Evolutionary conservation across 2,888 invertebrate genomes (phyloP), one percentile per base, ranked within the genome.

Genomic region (Uloborus plumipes): DNA sequence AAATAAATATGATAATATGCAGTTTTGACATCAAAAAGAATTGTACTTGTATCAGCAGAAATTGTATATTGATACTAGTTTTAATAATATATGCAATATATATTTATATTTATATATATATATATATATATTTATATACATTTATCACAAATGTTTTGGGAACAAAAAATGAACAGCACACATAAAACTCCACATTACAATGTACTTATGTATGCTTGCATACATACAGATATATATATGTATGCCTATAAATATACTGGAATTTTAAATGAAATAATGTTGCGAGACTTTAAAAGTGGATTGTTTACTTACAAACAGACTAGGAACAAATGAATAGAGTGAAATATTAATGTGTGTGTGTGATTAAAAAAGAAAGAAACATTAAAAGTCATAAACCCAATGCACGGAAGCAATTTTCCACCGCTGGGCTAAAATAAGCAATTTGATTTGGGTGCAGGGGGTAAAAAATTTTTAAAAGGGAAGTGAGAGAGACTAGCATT

Each of bases 131-230:
- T 50, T 55, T 80, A 73, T 80, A 69, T 80, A 73, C 73, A 80
- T 55, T 61, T 75, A 74, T 81, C 69, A 74, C 80, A 74, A 74
- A 81, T 70, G 51, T 74, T 39, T 26, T 70, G 55, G 7, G 64
- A 81, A 69, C 49, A 50, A 51, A 66, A 65, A 49, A 53, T 62
- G 65, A 74, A 81, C 66, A 69, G 51, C 49, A 81, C 80, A 73
- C 69, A 26, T 13, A 69, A 74, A 81, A 74, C 71, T 71, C 64
- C 80, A 81, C 80, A 74, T 64, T 53, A 64, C 64, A 81, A 62
- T 62, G 73, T 80, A 66, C 66, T 51, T 66, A 66, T 50, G 20
- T 51, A 39, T 39, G 39, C 51, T 66, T 62, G 67, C 47, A 67
- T 62, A 69, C 49, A 59, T 74, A 61, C 50, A 55, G 50, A 67